Conservation (phyloP, 2,113 vertebrate genomes). For the Rallus limicola region DNA sequence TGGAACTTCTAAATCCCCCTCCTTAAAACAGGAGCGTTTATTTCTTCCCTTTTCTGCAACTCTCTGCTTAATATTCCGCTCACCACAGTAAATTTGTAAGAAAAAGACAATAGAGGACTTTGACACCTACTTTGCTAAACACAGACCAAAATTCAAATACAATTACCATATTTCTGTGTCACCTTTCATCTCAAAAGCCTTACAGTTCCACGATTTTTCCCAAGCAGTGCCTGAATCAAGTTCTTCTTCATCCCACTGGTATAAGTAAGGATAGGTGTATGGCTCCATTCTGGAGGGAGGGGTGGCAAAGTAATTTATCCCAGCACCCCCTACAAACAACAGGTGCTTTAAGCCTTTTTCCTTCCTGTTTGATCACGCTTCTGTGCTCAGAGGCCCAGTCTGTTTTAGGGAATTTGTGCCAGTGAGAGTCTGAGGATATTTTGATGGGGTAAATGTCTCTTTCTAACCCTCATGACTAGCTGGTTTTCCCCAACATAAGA, state of each 20-base stretch:
- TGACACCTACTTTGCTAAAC: not conserved
- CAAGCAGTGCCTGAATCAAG: not conserved
- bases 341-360: not conserved
- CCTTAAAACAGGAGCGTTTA: rapidly evolving
- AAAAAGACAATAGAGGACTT: not conserved
- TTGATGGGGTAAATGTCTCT: not conserved
- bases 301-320: not conserved
- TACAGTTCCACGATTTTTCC: too few relatives aligned
- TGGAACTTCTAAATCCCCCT: not conserved
- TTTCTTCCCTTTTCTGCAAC: not conserved
- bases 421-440: not conserved
- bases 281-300: not conserved
- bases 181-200: not conserved
- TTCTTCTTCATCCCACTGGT: not conserved
- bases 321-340: not conserved
- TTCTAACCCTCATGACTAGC: not conserved
- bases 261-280: rapidly evolving
- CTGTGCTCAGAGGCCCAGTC: not conserved
- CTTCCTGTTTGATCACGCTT: rapidly evolving
- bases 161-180: not conserved
- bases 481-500: not conserved
- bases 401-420: not conserved
- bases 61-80: not conserved
- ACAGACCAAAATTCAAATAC: not conserved
- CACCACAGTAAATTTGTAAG: not conserved